Evolutionary conservation across 1,140 invertebrate genomes (phyloP).

Genomic region (Conus ventricosus): DNA sequence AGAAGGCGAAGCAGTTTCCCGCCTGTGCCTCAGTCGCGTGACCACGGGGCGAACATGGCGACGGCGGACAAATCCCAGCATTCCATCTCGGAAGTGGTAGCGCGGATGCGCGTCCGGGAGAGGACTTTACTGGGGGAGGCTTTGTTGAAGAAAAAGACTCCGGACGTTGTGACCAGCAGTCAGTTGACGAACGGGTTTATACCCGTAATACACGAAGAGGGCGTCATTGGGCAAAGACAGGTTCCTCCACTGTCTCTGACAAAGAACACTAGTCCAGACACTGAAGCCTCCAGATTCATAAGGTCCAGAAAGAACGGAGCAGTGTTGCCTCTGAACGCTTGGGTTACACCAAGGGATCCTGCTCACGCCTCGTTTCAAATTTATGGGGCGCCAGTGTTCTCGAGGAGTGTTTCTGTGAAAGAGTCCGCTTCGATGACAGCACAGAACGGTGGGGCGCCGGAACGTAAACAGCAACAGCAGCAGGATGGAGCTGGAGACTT

Average conservation of each 20-base stretch:
- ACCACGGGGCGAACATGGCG: neutral
- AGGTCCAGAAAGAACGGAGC: neutral
- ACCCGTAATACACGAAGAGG: neutral
- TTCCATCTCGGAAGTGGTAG: slow-evolving; percentile 28
- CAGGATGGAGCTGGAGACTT: neutral
- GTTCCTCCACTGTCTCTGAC: neutral
- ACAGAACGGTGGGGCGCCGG: neutral
- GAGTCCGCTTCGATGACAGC: neutral
- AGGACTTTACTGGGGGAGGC: slow-evolving; percentile 30
- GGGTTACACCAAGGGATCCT: neutral
- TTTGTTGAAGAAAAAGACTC: neutral
- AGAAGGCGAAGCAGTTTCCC: neutral
- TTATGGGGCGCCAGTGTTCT: neutral
- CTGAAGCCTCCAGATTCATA: too few species aligned
- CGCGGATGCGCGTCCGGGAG: slow-evolving; percentile 34
- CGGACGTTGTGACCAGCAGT: neutral
- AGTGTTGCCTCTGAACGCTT: neutral
- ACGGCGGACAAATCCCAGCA: neutral
- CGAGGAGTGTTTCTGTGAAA: neutral
- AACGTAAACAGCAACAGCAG: neutral
- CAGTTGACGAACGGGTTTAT: neutral
- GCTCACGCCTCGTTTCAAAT: neutral
- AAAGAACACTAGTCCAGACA: neutral
- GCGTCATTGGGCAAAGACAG: neutral
- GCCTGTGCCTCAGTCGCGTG: neutral